phyloP scores from a whole-genome alignment of 2,113 vertebrate genomes.

The Serilophus lunatus region DNA sequence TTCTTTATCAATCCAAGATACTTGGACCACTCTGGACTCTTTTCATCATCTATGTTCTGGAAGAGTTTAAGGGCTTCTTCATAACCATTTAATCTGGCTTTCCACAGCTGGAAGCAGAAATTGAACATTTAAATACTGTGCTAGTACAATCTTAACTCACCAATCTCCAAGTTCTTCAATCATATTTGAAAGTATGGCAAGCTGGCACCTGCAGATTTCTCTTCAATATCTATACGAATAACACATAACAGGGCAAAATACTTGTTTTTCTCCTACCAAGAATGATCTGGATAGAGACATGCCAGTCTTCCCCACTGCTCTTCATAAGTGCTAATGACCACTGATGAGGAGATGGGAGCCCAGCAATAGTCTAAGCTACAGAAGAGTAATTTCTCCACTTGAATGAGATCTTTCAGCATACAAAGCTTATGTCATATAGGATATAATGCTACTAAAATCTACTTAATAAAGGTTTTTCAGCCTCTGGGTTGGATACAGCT shows the following conservation, averaged over 20 bases:
- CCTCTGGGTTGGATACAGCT: background rate
- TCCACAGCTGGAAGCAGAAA: constrained; percentile 86
- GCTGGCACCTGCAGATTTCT: background rate
- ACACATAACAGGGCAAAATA: background rate
- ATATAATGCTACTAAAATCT: background rate
- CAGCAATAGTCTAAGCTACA: background rate
- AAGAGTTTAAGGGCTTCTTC: constrained; percentile 96
- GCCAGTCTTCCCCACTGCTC: background rate
- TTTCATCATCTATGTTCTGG: constrained; percentile 92
- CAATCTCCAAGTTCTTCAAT: background rate
- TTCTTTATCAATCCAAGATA: constrained; percentile 94
- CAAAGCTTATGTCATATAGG: fast-evolving
- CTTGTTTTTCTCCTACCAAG: fast-evolving
- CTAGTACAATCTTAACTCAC: background rate
- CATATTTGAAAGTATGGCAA: background rate
- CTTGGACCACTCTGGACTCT: constrained; percentile 96
- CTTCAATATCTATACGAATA: background rate
- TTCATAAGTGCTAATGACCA: background rate
- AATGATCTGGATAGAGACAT: background rate
- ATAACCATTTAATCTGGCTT: constrained; percentile 94
- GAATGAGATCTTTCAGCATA: background rate
- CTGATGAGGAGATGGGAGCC: background rate
- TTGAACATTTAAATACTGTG: background rate
- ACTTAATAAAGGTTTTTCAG: background rate
- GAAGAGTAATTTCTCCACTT: background rate